phyloP scores from a whole-genome alignment of 2,113 vertebrate species.

The Melanostigma gelatinosum region DNA sequence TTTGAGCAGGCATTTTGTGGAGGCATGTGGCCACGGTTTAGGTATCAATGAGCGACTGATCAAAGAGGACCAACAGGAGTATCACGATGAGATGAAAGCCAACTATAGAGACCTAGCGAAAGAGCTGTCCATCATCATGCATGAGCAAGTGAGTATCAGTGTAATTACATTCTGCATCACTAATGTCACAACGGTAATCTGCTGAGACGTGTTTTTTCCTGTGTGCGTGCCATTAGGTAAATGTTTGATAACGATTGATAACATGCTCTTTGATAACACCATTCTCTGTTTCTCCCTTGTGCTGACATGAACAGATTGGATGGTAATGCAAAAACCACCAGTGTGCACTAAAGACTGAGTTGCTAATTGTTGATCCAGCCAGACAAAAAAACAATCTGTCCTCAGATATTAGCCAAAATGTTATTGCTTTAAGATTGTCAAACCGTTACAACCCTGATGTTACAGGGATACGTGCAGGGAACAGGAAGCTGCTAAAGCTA shows the following conservation, averaged over 20 bases:
- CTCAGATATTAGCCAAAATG: not conserved
- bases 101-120: constrained; percentile 95
- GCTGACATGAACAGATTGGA: constrained; percentile 92
- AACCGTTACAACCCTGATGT: not conserved
- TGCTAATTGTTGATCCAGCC: constrained; percentile 62
- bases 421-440: not conserved
- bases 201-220: not conserved
- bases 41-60: constrained; percentile 94
- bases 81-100: constrained; percentile 98
- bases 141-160: constrained; percentile 88
- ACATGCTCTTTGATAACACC: constrained; percentile 52
- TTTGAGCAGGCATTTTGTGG: constrained; percentile 93
- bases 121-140: constrained; percentile 98
- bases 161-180: not conserved
- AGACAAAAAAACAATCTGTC: constrained; percentile 29
- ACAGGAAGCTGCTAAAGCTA: not conserved
- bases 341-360: constrained; percentile 29
- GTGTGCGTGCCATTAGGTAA: constrained; percentile 5
- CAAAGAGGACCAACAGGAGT: constrained; percentile 98
- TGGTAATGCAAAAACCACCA: constrained; percentile 87
- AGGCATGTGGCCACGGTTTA: constrained; percentile 94
- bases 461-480: not conserved
- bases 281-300: constrained; percentile 79
- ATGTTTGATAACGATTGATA: constrained; percentile 29
- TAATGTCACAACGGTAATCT: constrained; percentile 15